These are phyloP conservation scores for Passer domesticus DNA, from an alignment of 2,113 vertebrate genomes.

Conservation along the genomic window DNA sequence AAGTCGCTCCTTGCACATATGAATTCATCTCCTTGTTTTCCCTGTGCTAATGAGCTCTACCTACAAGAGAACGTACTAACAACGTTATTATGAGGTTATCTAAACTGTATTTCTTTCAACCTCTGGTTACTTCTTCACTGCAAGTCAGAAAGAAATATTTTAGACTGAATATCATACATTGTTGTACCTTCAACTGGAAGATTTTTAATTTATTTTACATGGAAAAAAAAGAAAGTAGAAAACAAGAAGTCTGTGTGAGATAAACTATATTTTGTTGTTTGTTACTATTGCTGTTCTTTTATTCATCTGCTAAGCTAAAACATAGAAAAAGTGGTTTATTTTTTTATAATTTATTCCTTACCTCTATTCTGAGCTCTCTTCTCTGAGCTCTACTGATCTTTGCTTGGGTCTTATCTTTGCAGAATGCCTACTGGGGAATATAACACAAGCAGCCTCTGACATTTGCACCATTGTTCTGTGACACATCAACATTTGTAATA, in stretches of 20 bases:
- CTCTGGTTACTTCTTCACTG: background rate
- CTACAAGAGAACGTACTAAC: background rate
- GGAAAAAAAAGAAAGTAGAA: background rate
- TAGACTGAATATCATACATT: background rate
- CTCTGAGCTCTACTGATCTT: background rate
- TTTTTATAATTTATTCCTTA: background rate
- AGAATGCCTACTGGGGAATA: background rate
- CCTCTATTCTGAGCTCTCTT: background rate
- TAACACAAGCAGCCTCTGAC: background rate
- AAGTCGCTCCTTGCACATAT: background rate
- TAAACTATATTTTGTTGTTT: background rate
- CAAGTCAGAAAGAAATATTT: background rate
- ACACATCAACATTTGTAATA: conserved; percentile 29
- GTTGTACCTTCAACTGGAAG: background rate
- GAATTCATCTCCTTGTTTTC: background rate
- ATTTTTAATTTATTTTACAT: background rate
- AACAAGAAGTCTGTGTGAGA: background rate
- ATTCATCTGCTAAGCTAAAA: background rate
- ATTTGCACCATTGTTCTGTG: conserved; percentile 34
- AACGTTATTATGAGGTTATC: background rate
- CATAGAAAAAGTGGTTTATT: background rate
- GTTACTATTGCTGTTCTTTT: background rate
- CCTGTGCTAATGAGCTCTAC: background rate
- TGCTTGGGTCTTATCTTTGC: background rate
- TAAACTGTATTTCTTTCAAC: background rate